Conservation (phyloP, 2,113 vertebrate species). For the Corapipo altera region DNA sequence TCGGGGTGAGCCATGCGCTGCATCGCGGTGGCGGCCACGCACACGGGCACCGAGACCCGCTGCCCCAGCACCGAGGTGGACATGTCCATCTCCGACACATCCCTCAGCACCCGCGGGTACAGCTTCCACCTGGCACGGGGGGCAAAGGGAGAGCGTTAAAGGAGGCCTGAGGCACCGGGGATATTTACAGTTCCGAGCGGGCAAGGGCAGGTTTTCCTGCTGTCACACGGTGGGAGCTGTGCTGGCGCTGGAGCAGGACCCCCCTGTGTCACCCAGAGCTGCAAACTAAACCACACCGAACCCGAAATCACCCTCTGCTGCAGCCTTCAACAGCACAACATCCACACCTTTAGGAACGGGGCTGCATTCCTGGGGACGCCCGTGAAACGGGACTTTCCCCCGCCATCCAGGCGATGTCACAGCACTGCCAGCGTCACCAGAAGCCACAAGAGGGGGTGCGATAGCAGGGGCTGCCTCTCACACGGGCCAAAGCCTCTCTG, state of each 20-base stretch:
- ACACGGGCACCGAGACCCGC: conserved; percentile 85
- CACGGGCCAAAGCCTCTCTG: neutral
- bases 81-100: conserved; percentile 84
- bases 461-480: neutral
- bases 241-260: neutral
- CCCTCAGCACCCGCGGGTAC: conserved; percentile 85
- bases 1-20: conserved; percentile 92
- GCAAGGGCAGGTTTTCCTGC: neutral
- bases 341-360: too few species aligned
- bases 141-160: neutral
- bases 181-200: neutral
- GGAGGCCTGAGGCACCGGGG: fast-evolving
- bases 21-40: conserved; percentile 88
- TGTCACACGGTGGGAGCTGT: fast-evolving
- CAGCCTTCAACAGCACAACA: fast-evolving
- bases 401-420: fast-evolving
- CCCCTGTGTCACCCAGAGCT: neutral
- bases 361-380: neutral
- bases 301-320: neutral
- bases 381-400: neutral
- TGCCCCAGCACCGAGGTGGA: conserved; percentile 84
- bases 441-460: neutral
- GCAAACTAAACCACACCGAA: neutral
- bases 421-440: neutral
- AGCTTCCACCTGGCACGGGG: conserved; percentile 81